Conservation (phyloP, 2,113 vertebrate species). For the Callorhinus ursinus region DNA sequence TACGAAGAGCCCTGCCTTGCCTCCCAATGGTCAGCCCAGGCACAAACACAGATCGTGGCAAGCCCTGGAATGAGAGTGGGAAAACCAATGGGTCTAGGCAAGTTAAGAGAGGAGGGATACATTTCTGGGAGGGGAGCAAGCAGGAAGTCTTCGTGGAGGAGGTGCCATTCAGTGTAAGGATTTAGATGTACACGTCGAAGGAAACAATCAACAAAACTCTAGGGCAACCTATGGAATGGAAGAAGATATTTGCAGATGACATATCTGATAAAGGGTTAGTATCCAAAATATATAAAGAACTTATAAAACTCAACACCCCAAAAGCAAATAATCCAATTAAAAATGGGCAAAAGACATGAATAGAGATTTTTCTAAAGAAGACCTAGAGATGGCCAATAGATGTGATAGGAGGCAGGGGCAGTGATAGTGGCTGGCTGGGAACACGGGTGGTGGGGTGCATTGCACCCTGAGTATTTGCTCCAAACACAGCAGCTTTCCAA, state of each 20-base stretch:
- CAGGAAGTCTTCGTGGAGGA: background rate
- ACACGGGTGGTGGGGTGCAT: accelerated
- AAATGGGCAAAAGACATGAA: background rate
- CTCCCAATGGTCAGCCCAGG: background rate
- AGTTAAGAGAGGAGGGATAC: background rate
- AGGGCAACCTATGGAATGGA: background rate
- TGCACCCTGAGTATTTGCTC: background rate
- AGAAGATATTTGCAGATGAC: background rate
- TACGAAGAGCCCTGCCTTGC: background rate
- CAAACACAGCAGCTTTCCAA: background rate
- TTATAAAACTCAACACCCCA: background rate
- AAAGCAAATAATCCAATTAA: background rate
- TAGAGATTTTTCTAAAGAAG: background rate
- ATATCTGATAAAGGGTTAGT: background rate
- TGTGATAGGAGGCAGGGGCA: background rate
- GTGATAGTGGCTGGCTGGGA: background rate
- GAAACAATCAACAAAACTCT: background rate
- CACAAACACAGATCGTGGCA: background rate
- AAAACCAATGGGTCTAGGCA: background rate
- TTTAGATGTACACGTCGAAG: background rate
- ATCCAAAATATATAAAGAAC: background rate
- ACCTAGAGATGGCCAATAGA: background rate
- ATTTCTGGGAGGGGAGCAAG: background rate
- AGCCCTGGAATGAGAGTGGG: no score
- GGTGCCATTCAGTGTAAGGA: background rate